These are phyloP conservation scores for Anarhynchus alexandrinus DNA, from an alignment of 2,113 vertebrate species.

Conservation along the genomic window DNA sequence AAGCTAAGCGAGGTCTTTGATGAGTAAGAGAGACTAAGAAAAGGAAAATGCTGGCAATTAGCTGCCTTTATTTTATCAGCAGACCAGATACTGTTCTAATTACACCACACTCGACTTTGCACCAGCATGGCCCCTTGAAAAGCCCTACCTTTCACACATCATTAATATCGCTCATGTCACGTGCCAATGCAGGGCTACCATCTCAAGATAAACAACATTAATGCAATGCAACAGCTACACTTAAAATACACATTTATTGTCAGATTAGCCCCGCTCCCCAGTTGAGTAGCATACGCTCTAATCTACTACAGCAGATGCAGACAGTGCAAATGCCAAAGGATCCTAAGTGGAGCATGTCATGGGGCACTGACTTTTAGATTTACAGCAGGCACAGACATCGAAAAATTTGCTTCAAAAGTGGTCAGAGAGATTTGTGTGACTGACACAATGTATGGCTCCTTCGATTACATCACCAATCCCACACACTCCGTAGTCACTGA, in stretches of 20 bases:
- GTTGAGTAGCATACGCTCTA: background rate
- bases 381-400: background rate
- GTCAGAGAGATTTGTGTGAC: background rate
- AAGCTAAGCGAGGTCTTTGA: background rate
- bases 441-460: background rate
- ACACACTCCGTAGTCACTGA: background rate
- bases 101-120: background rate
- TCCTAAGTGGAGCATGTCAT: background rate
- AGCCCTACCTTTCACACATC: background rate
- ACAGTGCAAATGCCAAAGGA: conserved; percentile 5
- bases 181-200: background rate
- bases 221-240: conserved; percentile 18
- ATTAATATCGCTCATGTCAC: background rate
- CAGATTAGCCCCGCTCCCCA: background rate
- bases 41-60: background rate
- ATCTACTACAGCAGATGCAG: background rate
- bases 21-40: background rate
- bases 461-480: background rate
- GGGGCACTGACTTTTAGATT: background rate
- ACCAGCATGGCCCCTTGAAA: background rate
- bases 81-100: background rate
- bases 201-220: background rate
- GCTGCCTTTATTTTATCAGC: background rate
- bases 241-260: conserved; percentile 20
- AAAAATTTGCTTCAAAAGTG: background rate